Evolutionary conservation across 2,797 vertebrate genomes (phyloP), one percentile per base, ranked within the genome.

Genomic region (Propithecus deckenii): DNA sequence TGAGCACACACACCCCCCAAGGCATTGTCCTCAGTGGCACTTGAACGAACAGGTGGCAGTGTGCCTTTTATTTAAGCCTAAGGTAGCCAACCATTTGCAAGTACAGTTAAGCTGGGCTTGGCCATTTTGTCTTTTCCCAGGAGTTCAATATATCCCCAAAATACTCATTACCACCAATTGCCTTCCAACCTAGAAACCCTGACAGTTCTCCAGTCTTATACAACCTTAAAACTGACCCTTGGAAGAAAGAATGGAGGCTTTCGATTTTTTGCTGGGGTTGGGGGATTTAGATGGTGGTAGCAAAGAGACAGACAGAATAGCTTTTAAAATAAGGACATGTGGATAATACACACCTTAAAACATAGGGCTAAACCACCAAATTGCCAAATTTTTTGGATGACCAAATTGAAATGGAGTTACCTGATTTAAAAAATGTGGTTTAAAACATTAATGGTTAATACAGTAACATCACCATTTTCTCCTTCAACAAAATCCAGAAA

Each of bases 141-240:
- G 61, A 78, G 7, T 80, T 88, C n/a, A 90, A 35, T 18, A 84
- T 84, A 87, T 67, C 15, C 41, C 35, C 86, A 32, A 72, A 95
- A 80, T 86, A 94, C 11, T 87, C 20, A 87, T 18, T 90, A 63
- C n/a, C 32, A 86, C 23, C 28, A 83, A 79, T 28, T 95, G 48
- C 41, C 57, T 87, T 95, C 76, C 67, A 80, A 90, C 23, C 17
- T 72, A 92, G 67, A 80, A 90, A 92, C 7, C 17, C 38, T 74
- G 48, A 57, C 18, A 91, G 13, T 71, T 96, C 46, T 91, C 50
- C 69, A 67, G 28, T 93, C 57, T 96, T 65, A 41, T 2, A n/a
- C 35, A 85, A 88, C 14, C 20, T 92, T 87, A 75, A 94, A 96
- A 89, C 18, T 94, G 55, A 85, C 28, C 7, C 38, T 95, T 48